A percentile compares a stretch with the other conserved stretches of the same genome.
These are phyloP conservation scores for Eupsittula cactorum DNA, from an alignment of 2,113 vertebrate species.

Conservation along the genomic window DNA sequence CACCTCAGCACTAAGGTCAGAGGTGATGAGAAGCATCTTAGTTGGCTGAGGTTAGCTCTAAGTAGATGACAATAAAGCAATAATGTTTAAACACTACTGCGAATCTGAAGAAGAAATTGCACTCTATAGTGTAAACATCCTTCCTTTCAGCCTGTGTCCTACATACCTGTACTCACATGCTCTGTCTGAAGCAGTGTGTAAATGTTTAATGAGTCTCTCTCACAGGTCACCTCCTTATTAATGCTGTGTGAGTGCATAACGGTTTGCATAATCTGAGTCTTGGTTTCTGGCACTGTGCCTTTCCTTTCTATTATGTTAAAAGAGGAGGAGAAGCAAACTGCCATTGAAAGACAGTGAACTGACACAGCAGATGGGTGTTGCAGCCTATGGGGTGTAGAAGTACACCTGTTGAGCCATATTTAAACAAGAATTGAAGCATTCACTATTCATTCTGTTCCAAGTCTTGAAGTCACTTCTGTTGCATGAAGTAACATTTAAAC, in stretches of 20 bases:
- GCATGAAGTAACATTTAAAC: background rate
- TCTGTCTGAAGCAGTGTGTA: background rate
- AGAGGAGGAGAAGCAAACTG: background rate
- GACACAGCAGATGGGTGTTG: background rate
- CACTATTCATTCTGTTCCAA: background rate
- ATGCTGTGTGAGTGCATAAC: background rate
- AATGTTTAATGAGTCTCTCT: background rate
- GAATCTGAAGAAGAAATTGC: background rate
- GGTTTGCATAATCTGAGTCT: background rate
- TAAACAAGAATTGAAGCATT: background rate
- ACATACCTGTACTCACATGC: background rate
- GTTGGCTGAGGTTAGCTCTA: background rate
- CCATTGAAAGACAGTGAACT: background rate
- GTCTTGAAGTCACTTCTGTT: background rate
- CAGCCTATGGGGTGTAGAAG: background rate
- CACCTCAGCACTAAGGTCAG: background rate
- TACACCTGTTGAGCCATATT: background rate
- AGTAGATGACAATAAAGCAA: background rate
- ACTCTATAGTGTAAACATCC: background rate
- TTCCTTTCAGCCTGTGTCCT: background rate
- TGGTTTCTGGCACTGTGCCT: background rate
- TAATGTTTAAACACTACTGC: background rate
- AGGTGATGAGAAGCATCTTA: background rate
- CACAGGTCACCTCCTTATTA: background rate
- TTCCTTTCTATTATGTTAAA: background rate